Evolutionary conservation across 2,888 invertebrate species (phyloP).

Genomic region (Ligdia adustata): DNA sequence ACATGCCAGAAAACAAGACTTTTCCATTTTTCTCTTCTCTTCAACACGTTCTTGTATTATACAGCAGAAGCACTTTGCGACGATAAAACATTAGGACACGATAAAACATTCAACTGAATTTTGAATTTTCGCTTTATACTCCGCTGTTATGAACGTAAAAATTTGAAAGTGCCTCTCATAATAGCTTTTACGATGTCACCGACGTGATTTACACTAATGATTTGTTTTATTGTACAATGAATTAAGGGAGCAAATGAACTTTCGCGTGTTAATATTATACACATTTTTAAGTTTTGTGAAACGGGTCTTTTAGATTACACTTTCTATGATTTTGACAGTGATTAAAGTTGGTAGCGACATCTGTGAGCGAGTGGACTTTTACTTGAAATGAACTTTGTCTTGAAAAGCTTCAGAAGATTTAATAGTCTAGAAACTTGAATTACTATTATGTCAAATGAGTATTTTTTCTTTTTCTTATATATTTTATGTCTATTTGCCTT

Average conservation of each 20-base stretch:
- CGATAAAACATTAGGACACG: constrained; percentile 57
- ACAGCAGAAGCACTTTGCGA: constrained; percentile 39
- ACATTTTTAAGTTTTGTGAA: not conserved
- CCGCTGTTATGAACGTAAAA: constrained; percentile 55
- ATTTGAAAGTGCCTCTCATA: constrained; percentile 55
- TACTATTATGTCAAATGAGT: no score
- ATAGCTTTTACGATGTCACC: constrained; percentile 60
- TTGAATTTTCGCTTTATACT: constrained; percentile 57
- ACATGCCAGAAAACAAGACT: constrained; percentile 53
- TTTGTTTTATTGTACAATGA: constrained; percentile 40
- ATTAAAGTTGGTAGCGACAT: constrained; percentile 40
- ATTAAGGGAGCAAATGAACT: constrained; percentile 34
- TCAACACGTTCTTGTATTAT: constrained; percentile 17
- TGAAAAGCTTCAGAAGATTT: not conserved
- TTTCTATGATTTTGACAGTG: not conserved
- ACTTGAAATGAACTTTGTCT: no score
- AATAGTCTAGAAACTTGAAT: no score
- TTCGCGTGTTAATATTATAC: constrained; percentile 8
- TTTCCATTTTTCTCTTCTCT: constrained; percentile 59
- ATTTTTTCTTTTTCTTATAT: no score
- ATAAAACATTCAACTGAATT: constrained; percentile 62
- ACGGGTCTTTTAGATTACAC: not conserved
- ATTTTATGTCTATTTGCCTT: no score
- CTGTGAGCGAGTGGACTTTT: constrained; percentile 40
- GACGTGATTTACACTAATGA: constrained; percentile 64